A percentile compares a stretch with the other conserved stretches of the same genome.
These are phyloP conservation scores for Cyclina sinensis DNA, from an alignment of 1,140 invertebrate species.

Conservation along the genomic window DNA sequence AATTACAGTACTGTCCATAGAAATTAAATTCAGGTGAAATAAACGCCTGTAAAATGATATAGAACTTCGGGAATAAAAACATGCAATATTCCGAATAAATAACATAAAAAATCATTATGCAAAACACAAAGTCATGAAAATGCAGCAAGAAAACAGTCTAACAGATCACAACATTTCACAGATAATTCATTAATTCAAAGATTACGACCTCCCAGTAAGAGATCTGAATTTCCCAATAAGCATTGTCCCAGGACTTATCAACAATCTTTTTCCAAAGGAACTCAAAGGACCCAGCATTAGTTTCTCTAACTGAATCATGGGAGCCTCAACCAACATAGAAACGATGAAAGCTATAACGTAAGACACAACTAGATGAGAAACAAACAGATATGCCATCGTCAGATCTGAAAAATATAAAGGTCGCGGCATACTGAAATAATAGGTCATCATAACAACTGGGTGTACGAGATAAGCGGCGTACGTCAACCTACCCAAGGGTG, in stretches of 20 bases:
- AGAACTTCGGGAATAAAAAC: no score
- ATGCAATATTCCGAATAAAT: no score
- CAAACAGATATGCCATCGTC: slow-evolving; percentile 55
- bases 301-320: slow-evolving; percentile 67
- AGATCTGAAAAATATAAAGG: slow-evolving; percentile 55
- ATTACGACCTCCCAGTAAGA: background rate
- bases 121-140: no score
- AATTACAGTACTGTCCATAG: no score
- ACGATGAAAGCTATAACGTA: slow-evolving; percentile 55
- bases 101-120: no score
- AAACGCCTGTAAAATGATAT: no score
- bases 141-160: no score
- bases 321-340: slow-evolving; percentile 65
- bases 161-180: no score
- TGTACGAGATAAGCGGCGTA: slow-evolving; percentile 96
- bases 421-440: slow-evolving; percentile 25
- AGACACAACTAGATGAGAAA: slow-evolving; percentile 44
- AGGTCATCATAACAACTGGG: slow-evolving; percentile 83
- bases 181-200: no score
- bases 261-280: background rate
- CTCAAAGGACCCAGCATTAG: background rate
- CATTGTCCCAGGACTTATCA: slow-evolving; percentile 81
- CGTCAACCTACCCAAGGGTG: slow-evolving; percentile 94
- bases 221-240: background rate
- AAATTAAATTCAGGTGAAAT: no score